phyloP scores from a whole-genome alignment of 2,888 invertebrate species.

The Mythimna loreyi region DNA sequence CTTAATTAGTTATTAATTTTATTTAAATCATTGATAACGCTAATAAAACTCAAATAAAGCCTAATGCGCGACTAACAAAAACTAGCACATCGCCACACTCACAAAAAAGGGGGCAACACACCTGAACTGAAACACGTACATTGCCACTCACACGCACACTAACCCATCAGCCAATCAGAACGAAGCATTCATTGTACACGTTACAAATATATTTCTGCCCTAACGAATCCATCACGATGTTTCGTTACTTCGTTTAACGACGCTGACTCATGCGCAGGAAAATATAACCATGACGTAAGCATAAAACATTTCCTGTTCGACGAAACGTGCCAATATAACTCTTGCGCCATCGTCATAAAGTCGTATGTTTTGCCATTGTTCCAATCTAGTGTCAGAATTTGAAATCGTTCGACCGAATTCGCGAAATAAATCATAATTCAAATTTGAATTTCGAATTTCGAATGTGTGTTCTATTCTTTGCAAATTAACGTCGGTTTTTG shows the following conservation, averaged over 20 bases:
- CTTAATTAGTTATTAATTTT: slow-evolving; percentile 11
- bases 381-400: slow-evolving; percentile 50
- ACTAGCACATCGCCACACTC: neutral
- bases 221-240: slow-evolving; percentile 56
- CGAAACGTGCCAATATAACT: slow-evolving; percentile 35
- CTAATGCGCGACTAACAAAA: slow-evolving; percentile 1
- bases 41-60: slow-evolving; percentile 2
- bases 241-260: slow-evolving; percentile 69
- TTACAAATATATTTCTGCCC: slow-evolving; percentile 23
- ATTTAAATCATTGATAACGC: slow-evolving; percentile 15
- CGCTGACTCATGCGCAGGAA: slow-evolving; percentile 59
- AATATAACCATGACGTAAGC: slow-evolving; percentile 60
- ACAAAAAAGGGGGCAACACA: slow-evolving; percentile 11
- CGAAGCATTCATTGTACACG: slow-evolving; percentile 9
- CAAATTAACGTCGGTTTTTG: slow-evolving; percentile 22
- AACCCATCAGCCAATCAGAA: slow-evolving; percentile 21
- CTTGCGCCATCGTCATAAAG: slow-evolving; percentile 38
- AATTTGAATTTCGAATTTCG: slow-evolving; percentile 20
- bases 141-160: neutral
- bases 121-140: slow-evolving; percentile 22
- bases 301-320: slow-evolving; percentile 41
- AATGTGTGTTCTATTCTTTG: slow-evolving; percentile 47
- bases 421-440: slow-evolving; percentile 45
- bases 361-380: slow-evolving; percentile 31
- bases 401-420: slow-evolving; percentile 25